Base-by-base conservation (phyloP, 2,888 invertebrate genomes). In the Proisotoma minuta region DNA sequence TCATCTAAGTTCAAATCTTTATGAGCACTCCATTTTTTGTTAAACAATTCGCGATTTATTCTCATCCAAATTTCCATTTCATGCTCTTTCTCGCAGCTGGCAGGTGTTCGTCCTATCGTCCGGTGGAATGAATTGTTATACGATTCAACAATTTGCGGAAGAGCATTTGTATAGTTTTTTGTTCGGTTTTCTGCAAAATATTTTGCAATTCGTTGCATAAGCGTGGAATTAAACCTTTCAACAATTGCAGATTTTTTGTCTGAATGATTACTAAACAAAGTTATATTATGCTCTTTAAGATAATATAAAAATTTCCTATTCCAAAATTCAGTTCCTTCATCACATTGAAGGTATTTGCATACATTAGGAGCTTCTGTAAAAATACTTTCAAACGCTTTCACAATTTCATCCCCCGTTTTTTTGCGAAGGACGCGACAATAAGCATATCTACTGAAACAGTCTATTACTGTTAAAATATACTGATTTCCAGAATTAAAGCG, bases 191-290 rank as follows among this genome's bases (percentile, higher is more conserved):
- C 40, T 12, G 54, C 57, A 24, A 63, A 40, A 47, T 62, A 66
- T 47, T 56, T 62, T 20, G 26, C 39, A 0, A 69, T 18, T 34
- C 40, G 57, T 1, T 20, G 53, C 43, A 61, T 22, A n/a, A 69
- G 4, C 10, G 63, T 66, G 2, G 52, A 2, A 48, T 69, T 63
- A 47, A 64, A 69, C 2, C 57, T 24, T 57, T 65, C 65, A 29
- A 59, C 51, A 3, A 65, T 28, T 1, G 18, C 20, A 8, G 61
- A 26, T 28, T 60, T 60, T 23, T 52, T 29, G 0, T 68, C 58
- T 10, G 57, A 57, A 47, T 61, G 59, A 23, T 43, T 63, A 18
- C 34, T 28, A 50, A 51, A 68, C 20, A 59, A 18, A 24, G 8
- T 26, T n/a, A 68, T 58, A n/a, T 52, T 22, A 20, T 56, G 10